phyloP scores from a whole-genome alignment of 2,888 invertebrate genomes.

The Chalcis sispes region DNA sequence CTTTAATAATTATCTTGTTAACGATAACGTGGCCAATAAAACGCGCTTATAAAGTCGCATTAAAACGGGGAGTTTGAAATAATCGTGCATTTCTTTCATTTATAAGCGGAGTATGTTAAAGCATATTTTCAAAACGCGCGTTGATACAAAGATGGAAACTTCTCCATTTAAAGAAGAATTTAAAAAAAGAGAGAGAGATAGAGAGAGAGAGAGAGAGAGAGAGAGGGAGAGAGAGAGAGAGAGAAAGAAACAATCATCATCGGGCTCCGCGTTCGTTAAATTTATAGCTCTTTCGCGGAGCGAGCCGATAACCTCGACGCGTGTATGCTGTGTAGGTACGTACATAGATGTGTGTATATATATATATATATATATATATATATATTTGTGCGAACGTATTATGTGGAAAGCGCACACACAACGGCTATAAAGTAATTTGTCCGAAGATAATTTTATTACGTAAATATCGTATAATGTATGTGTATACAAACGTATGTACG shows the following conservation, averaged over 20 bases:
- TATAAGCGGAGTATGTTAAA: too few relatives aligned
- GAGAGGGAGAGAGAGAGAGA: too few relatives aligned
- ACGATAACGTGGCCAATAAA: too few relatives aligned
- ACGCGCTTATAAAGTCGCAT: too few relatives aligned
- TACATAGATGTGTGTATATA: conserved; percentile 3
- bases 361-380: conserved; percentile 11
- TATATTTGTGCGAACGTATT: not conserved
- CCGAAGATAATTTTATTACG: conserved; percentile 52
- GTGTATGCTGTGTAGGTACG: not conserved
- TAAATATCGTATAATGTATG: too few relatives aligned
- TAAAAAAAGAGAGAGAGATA: not conserved
- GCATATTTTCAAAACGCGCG: not conserved
- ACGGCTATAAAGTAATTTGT: conserved; percentile 43
- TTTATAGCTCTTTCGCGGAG: conserved; percentile 8
- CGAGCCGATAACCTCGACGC: not conserved
- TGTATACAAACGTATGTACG: not conserved
- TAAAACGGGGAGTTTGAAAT: too few relatives aligned
- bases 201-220: not conserved
- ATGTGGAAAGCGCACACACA: not conserved
- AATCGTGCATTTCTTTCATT: not conserved
- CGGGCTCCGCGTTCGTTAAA: conserved; percentile 26
- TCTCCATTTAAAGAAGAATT: not conserved
- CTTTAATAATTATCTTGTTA: conserved; percentile 1
- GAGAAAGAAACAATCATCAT: not conserved
- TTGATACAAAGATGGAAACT: conserved; percentile 4